A percentile compares a stretch with the other conserved stretches of the same genome.
phyloP scores from a whole-genome alignment of 2,888 invertebrate genomes.

The Iphiclides podalirius region DNA sequence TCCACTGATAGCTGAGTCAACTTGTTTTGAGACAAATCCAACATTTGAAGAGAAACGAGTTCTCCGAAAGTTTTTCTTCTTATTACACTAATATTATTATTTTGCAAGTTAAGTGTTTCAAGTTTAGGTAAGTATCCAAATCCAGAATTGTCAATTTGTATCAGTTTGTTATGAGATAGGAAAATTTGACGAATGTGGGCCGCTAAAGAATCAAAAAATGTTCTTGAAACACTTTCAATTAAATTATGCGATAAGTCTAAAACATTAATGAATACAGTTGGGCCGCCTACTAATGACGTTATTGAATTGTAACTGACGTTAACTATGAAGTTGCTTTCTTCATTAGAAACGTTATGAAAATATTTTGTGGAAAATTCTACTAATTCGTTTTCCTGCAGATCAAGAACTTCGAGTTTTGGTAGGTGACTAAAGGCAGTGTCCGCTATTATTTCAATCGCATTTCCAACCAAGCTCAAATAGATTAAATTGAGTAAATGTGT shows the following conservation, averaged over 20 bases:
- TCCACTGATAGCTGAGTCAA: constrained; percentile 46
- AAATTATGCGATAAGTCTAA: constrained; percentile 84
- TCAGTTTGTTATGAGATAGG: constrained; percentile 81
- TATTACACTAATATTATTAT: constrained; percentile 83
- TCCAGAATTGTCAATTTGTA: constrained; percentile 62
- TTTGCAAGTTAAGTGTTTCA: constrained; percentile 76
- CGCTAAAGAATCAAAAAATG: constrained; percentile 74
- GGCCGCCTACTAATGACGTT: constrained; percentile 43
- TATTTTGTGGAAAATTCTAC: constrained; percentile 81
- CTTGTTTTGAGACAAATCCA: constrained; percentile 49
- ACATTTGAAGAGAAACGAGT: constrained; percentile 42
- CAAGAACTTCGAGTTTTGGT: constrained; percentile 84
- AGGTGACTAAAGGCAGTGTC: constrained; percentile 85
- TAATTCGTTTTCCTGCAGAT: constrained; percentile 87
- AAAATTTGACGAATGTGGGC: constrained; percentile 44
- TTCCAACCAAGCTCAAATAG: constrained; percentile 88
- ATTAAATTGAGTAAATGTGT: constrained; percentile 84
- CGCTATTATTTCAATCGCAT: constrained; percentile 83
- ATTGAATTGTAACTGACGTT: constrained; percentile 86
- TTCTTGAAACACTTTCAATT: constrained; percentile 76
- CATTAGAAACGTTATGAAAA: constrained; percentile 82
- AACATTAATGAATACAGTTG: constrained; percentile 73
- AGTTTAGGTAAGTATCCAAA: constrained; percentile 43
- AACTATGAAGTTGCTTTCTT: constrained; percentile 81
- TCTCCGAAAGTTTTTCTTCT: constrained; percentile 85